Evolutionary conservation across 2,888 invertebrate species (phyloP), one percentile per base, ranked within the genome.

Genomic region (Lepidochrysops patricia): DNA sequence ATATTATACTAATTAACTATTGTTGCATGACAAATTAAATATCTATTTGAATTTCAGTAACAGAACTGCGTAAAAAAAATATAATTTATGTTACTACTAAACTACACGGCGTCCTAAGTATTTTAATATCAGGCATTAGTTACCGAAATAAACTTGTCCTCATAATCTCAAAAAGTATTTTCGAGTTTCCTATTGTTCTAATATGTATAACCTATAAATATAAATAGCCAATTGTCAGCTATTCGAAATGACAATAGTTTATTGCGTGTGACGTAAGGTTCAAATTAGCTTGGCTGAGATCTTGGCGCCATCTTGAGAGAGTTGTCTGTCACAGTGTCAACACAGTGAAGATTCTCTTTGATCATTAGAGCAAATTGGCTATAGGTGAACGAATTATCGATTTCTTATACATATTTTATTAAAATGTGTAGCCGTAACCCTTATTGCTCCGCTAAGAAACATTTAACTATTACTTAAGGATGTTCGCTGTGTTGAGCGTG

Each of bases 251-350:
- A 5, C 6, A 50, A 13, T 26, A 26, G 13, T 50, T 50, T 50
- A 50, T 50, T 13, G 1, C 26, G 6, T 2, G 13, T 1, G 13
- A 6, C n/a, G 0, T 50, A 26, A 26, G 13, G 50, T 50, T 50
- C n/a, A 13, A 6, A 50, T 7, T 50, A 4, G 25, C 26, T 2
- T 25, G 25, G 12, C n/a, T 26, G 1, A n/a, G 9, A 50, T 50
- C n/a, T 50, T 26, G 50, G 50, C 50, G 50, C 50, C 50, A 50
- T 26, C 12, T 50, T 26, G 26, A 50, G 15, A 26, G 26, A 50
- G 50, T 50, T 26, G 50, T 50, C 26, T 13, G n/a, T n/a, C n/a
- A n/a, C n/a, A n/a, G n/a, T n/a, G n/a, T 50, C 50, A 50, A 50
- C 50, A n/a, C n/a, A 5, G 9, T 4, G 13, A 13, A 50, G 26